Evolutionary conservation across 2,113 vertebrate species (phyloP).

Genomic region (Tiliqua scincoides): DNA sequence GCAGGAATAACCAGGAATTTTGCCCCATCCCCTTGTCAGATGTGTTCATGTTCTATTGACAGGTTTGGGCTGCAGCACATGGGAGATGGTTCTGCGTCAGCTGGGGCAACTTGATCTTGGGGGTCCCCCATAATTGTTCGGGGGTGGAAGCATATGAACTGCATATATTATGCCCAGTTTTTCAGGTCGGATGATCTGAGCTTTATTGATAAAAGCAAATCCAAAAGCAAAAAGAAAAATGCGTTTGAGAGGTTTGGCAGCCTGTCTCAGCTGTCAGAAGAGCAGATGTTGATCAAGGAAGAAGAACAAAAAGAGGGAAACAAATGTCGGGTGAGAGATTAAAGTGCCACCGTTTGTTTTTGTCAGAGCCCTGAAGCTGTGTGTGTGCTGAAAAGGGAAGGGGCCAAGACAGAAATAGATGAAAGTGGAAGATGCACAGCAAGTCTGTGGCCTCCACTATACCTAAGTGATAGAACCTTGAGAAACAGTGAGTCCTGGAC

Average conservation of each 20-base stretch:
- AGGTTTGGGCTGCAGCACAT: no score
- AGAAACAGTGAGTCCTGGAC: not conserved
- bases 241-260: not conserved
- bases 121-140: no score
- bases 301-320: not conserved
- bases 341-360: not conserved
- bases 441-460: not conserved
- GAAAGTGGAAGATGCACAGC: not conserved
- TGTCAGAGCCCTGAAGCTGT: accelerated
- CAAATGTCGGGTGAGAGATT: not conserved
- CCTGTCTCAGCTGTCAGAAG: not conserved
- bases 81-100: no score
- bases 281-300: not conserved
- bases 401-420: not conserved
- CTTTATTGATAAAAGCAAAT: not conserved
- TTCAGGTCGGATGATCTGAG: not conserved
- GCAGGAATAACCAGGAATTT: no score
- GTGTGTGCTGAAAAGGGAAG: not conserved
- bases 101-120: no score
- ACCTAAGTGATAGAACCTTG: not conserved
- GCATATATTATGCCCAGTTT: not conserved
- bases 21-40: no score
- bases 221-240: not conserved
- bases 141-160: not conserved
- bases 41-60: no score